phyloP scores from a whole-genome alignment of 2,888 invertebrate species.

The Sphecodes monilicornis region DNA sequence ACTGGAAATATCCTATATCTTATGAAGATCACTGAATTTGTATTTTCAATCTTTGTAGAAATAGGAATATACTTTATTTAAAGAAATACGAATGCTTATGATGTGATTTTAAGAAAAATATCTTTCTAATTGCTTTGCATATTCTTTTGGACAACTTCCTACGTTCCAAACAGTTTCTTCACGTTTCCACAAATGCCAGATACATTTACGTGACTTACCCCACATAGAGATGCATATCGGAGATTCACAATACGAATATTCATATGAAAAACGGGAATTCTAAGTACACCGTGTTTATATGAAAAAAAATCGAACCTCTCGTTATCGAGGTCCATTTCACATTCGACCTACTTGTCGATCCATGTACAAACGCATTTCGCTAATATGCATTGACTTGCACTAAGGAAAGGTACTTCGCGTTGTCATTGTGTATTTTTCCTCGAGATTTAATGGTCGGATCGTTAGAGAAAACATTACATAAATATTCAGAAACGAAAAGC shows the following conservation, averaged over 20 bases:
- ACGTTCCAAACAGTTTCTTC: neutral
- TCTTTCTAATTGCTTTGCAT: too few relatives aligned
- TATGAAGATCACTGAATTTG: too few relatives aligned
- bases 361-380: slow-evolving; percentile 24
- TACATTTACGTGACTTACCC: neutral
- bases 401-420: neutral
- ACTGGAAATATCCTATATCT: too few relatives aligned
- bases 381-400: slow-evolving; percentile 23
- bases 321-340: slow-evolving; percentile 54
- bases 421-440: slow-evolving; percentile 3
- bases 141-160: neutral
- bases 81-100: too few relatives aligned
- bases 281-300: neutral
- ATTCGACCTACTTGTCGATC: slow-evolving; percentile 51
- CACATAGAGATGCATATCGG: neutral
- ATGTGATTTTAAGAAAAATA: too few relatives aligned
- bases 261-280: slow-evolving; percentile 5
- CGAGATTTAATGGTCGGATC: neutral
- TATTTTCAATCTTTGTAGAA: too few relatives aligned
- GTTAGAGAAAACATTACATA: neutral
- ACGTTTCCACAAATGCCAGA: neutral
- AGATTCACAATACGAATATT: neutral
- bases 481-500: neutral
- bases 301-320: slow-evolving; percentile 26
- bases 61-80: too few relatives aligned